Conservation (phyloP, 2,113 vertebrate species). For the Mesoclemmys tuberculata region DNA sequence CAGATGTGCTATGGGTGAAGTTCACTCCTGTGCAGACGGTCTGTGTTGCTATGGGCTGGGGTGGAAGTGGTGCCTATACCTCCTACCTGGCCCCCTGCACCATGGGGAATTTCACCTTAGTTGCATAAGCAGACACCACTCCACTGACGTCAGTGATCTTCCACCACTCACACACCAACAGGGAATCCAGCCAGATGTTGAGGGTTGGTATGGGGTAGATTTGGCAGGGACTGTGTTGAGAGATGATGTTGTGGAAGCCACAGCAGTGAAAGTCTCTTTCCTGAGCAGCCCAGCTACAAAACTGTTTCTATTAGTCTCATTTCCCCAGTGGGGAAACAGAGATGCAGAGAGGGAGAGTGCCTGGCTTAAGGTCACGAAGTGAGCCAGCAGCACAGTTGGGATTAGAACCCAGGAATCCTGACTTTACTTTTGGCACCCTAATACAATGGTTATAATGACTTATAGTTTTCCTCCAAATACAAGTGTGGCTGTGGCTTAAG, state of each 20-base stretch:
- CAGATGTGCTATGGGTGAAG: neutral
- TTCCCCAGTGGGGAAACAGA: neutral
- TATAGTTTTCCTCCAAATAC: neutral
- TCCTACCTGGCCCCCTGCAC: neutral
- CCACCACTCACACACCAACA: neutral
- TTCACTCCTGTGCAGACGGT: neutral
- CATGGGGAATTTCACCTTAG: neutral
- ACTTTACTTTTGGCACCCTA: neutral
- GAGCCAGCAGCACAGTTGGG: neutral
- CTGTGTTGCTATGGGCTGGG: neutral
- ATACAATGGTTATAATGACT: neutral
- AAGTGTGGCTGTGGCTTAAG: neutral
- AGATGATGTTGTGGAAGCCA: neutral
- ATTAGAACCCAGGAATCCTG: accelerated
- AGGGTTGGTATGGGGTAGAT: neutral
- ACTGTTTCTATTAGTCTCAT: neutral
- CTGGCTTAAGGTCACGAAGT: neutral
- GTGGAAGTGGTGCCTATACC: neutral
- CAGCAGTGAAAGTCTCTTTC: neutral
- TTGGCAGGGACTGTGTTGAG: neutral
- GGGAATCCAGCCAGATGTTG: neutral
- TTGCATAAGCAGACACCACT: neutral
- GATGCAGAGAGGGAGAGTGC: neutral
- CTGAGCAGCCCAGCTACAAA: neutral
- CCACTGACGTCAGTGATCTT: neutral